A percentile compares a stretch with the other conserved stretches of the same genome.
These are phyloP conservation scores for Triops longicaudatus DNA, from an alignment of 1,140 invertebrate species.

Conservation along the genomic window DNA sequence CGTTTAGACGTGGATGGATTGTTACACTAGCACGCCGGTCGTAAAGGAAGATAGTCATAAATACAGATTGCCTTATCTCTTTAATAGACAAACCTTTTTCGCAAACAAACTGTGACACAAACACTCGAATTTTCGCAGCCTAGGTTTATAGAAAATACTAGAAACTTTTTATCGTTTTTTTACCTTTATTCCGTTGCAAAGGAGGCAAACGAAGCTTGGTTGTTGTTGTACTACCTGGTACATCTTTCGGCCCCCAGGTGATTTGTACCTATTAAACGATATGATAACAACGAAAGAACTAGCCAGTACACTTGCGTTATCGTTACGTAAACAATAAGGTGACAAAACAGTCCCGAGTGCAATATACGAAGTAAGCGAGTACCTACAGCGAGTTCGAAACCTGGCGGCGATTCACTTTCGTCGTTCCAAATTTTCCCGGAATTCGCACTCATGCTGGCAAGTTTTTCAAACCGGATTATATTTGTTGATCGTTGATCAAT, in stretches of 20 bases:
- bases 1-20: too few relatives aligned
- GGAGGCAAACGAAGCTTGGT: constrained; percentile 1
- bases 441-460: background rate
- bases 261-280: background rate
- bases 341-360: background rate
- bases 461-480: background rate
- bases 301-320: background rate
- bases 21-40: too few relatives aligned
- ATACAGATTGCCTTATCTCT: too few relatives aligned
- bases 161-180: too few relatives aligned
- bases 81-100: too few relatives aligned
- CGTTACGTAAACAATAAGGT: background rate
- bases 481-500: too few relatives aligned
- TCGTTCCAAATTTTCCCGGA: background rate
- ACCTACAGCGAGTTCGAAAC: background rate
- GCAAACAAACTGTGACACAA: too few relatives aligned
- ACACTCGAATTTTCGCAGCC: too few relatives aligned
- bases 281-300: background rate
- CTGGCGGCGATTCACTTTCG: background rate
- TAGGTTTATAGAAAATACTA: too few relatives aligned
- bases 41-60: too few relatives aligned
- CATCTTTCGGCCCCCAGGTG: background rate
- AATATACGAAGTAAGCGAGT: background rate
- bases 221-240: background rate
- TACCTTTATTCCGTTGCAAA: background rate